Conservation (phyloP, 2,888 invertebrate genomes). For the Dastarcus helophoroides region DNA sequence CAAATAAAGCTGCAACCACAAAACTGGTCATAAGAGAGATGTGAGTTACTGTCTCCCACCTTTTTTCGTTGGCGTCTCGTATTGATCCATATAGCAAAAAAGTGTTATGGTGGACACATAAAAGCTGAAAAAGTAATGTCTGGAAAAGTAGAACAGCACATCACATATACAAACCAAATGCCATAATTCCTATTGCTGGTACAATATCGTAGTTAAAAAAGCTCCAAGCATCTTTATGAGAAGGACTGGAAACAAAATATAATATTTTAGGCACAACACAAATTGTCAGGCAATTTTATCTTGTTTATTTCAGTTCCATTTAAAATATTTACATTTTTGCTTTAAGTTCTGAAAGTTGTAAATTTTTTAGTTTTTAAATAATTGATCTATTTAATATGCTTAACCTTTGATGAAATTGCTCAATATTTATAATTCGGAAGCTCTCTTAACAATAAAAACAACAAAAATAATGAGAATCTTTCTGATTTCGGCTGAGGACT, state of each 20-base stretch:
- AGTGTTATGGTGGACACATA: constrained; percentile 84
- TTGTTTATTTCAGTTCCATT: no score
- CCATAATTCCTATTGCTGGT: constrained; percentile 74
- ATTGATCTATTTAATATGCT: no score
- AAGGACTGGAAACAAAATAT: constrained; percentile 47
- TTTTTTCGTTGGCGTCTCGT: constrained; percentile 57
- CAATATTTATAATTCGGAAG: no score
- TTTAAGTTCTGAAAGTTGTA: no score
- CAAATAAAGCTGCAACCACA: constrained; percentile 59
- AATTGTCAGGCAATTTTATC: no score
- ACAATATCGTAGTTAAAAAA: constrained; percentile 63
- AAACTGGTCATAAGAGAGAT: constrained; percentile 64
- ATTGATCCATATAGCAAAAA: constrained; percentile 75
- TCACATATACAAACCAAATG: constrained; percentile 51
- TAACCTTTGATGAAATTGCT: no score
- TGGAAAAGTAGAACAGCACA: constrained; percentile 7
- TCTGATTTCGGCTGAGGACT: no score
- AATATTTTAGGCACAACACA: no score
- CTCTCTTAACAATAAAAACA: no score
- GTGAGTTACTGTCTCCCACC: constrained; percentile 75
- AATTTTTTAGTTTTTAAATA: no score
- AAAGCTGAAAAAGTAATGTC: constrained; percentile 47
- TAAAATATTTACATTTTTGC: no score
- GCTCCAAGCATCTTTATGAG: constrained; percentile 53
- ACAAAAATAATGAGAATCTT: no score